Evolutionary conservation across 2,113 vertebrate genomes (phyloP).

Genomic region (Spea bombifrons): DNA sequence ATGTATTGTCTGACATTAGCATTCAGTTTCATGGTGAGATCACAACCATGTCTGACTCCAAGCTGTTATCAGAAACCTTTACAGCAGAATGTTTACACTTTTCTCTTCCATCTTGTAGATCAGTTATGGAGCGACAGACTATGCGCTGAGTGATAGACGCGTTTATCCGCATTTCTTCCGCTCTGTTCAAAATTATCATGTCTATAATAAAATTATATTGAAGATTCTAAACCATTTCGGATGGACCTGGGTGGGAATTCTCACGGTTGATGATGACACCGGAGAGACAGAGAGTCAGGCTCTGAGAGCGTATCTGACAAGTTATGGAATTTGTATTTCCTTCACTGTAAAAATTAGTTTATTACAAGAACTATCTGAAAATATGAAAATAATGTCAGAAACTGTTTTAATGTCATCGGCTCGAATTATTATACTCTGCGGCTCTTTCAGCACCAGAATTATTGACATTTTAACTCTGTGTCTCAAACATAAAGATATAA

Average conservation of each 20-base stretch:
- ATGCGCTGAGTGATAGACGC: neutral
- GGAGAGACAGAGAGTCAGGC: neutral
- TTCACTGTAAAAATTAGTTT: neutral
- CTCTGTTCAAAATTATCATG: neutral
- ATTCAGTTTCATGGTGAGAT: no score
- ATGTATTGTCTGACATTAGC: no score
- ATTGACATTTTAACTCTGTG: no score
- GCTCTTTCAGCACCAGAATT: no score
- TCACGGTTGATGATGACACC: slow-evolving; percentile 2
- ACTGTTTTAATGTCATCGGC: no score
- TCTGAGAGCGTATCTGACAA: neutral
- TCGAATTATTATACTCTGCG: no score
- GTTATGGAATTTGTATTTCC: slow-evolving; percentile 11
- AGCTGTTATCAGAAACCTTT: no score
- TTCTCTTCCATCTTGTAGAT: neutral
- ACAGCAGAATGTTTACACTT: no score
- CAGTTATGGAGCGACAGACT: slow-evolving; percentile 10
- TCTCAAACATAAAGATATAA: no score
- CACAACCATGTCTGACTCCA: no score
- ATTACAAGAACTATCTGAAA: no score
- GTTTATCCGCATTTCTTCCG: neutral
- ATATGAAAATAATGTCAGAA: no score
- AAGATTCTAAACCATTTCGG: slow-evolving; percentile 8
- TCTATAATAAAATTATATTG: neutral
- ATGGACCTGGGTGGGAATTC: slow-evolving; percentile 27